Conservation (phyloP, 1,140 invertebrate species). For the Mamestra configurata region DNA sequence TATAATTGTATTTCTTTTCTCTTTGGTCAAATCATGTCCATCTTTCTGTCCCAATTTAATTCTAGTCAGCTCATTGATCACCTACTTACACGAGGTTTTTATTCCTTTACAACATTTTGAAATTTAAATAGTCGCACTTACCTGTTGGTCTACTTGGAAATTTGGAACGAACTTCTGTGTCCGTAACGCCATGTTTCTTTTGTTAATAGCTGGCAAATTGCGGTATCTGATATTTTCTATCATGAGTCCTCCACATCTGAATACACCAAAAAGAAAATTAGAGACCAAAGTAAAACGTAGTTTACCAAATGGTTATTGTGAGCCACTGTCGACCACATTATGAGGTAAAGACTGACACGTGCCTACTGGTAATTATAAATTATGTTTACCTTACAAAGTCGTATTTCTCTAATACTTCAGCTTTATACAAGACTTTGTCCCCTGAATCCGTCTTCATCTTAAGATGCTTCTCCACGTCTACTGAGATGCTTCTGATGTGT, state of each 20-base stretch:
- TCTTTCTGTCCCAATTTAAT: no score
- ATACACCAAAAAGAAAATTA: neutral
- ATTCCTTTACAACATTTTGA: no score
- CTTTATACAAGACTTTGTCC: neutral
- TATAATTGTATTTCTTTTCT: no score
- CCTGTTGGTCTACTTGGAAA: conserved; percentile 52
- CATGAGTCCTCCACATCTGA: conserved; percentile 61
- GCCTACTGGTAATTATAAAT: neutral
- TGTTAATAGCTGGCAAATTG: conserved; percentile 39
- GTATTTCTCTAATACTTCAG: neutral
- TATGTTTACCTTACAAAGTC: neutral
- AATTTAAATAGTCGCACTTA: conserved; percentile 43
- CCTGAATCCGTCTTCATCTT: neutral
- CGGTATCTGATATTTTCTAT: conserved; percentile 57
- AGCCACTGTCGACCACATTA: no score
- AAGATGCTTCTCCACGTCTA: conserved; percentile 54
- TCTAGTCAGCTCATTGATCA: no score
- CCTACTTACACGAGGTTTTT: no score
- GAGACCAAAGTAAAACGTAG: no score
- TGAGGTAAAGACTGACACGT: no score
- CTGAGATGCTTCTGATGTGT: conserved; percentile 52
- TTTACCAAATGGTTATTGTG: no score
- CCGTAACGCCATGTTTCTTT: conserved; percentile 51
- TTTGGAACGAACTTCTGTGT: conserved; percentile 57
- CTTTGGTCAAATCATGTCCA: no score